phyloP scores from a whole-genome alignment of 2,113 vertebrate species.

The Nicator chloris region DNA sequence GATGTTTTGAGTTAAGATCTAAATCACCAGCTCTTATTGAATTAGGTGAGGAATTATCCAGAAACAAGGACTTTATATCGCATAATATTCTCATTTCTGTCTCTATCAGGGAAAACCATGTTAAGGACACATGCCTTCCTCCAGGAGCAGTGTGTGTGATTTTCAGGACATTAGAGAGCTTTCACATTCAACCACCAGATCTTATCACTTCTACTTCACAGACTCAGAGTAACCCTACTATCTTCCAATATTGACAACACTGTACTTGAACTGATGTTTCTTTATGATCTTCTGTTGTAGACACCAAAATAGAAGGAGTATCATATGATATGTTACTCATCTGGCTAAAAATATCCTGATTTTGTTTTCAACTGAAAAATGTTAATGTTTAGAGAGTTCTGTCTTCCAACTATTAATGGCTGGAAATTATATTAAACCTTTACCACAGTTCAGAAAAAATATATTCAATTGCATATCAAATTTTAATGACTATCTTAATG shows the following conservation, averaged over 20 bases:
- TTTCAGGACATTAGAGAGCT: not conserved
- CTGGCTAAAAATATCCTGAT: not conserved
- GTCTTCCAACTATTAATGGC: not conserved
- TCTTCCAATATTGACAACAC: not conserved
- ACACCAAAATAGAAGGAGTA: not conserved
- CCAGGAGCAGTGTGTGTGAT: not conserved
- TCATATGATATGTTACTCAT: not conserved
- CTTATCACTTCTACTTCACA: not conserved
- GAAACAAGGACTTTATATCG: not conserved
- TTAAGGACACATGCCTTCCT: not conserved
- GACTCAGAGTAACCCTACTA: not conserved
- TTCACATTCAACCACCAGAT: not conserved
- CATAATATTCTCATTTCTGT: not conserved
- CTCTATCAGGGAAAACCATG: not conserved
- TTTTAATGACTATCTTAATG: not conserved
- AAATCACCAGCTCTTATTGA: constrained; percentile 29
- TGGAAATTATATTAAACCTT: not conserved
- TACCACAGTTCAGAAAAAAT: not conserved
- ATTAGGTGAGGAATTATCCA: constrained; percentile 22
- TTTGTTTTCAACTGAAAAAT: not conserved
- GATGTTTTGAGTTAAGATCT: constrained; percentile 57
- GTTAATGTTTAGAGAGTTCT: not conserved
- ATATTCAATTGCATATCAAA: not conserved
- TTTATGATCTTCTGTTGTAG: not conserved
- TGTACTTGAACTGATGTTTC: not conserved